Evolutionary conservation across 1,140 invertebrate species (phyloP).

Genomic region (Sitophilus oryzae): DNA sequence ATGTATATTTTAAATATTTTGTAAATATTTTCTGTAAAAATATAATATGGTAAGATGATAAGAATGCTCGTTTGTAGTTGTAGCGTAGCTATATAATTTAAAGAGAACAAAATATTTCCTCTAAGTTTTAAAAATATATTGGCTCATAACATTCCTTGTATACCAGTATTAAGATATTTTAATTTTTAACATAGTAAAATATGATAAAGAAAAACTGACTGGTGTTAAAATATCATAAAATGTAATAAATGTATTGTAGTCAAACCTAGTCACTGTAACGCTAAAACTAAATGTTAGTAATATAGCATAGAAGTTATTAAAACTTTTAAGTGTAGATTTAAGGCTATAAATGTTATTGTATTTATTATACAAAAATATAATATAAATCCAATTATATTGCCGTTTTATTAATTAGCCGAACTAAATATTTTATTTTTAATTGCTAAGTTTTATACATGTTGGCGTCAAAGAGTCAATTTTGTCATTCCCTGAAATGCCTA

Average conservation of each 20-base stretch:
- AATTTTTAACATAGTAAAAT: too few relatives aligned
- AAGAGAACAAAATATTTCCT: too few relatives aligned
- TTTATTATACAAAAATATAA: conserved; percentile 42
- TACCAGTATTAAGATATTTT: background rate
- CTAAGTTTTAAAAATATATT: too few relatives aligned
- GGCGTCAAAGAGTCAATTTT: too few relatives aligned
- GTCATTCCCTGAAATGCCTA: too few relatives aligned
- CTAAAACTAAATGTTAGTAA: conserved; percentile 34
- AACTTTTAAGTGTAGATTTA: conserved; percentile 29
- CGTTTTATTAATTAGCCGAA: background rate
- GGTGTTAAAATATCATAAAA: conserved; percentile 1
- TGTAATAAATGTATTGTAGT: conserved; percentile 12
- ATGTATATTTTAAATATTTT: background rate
- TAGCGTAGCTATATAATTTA: too few relatives aligned
- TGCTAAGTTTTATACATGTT: too few relatives aligned
- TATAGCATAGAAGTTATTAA: conserved; percentile 22
- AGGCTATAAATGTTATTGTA: conserved; percentile 44
- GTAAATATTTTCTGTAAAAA: background rate
- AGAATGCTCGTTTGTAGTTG: too few relatives aligned
- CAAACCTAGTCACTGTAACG: conserved; percentile 29
- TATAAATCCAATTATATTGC: conserved; percentile 13
- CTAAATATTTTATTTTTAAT: background rate
- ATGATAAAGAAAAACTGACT: too few relatives aligned
- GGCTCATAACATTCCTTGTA: background rate
- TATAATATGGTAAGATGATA: too few relatives aligned